Base-by-base conservation (phyloP, 2,888 invertebrate genomes). In the Caenorhabditis angaria region DNA sequence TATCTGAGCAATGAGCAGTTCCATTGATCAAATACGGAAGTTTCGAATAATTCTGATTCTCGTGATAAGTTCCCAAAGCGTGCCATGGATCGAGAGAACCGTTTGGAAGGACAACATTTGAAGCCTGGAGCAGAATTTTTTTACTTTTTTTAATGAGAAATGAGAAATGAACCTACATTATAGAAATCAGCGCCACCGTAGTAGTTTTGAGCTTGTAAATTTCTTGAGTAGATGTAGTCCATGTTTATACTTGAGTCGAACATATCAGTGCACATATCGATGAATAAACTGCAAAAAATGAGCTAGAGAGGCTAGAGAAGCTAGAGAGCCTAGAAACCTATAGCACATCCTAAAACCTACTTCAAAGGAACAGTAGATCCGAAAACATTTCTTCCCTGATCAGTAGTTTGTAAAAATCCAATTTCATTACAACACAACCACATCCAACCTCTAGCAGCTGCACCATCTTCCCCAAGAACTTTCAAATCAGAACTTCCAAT, bases 21-120 rank as follows among this genome's bases (percentile, higher is more conserved):
- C 81, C 77, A 50, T 80, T 77, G 56, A 80, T 80, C 20, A 80
- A 56, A 51, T 73, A 64, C n/a, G 77, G 65, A 6, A 61, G 58
- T 5, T 62, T 61, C 10, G 51, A 27, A 35, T 53, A 27, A 18
- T 58, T 41, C 10, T 41, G 54, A 12, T 66, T 47, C 2, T 25
- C 51, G 8, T 54, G 58, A 32, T 82, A 80, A 28, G 68, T 65
- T 28, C 84, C 84, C 18, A 84, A 64, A 12, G 80, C 77, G 53
- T 83, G 83, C 83, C 84, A 84, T n/a, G 84, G 84, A 55, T 84
- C 84, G 14, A 82, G 61, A 5, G 79, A 78, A 0, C 84, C 84
- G 64, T 84, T 84, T 2, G 83, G 82, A 20, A 83, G 69, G 14
- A 84, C 82, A n/a, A 83, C 74, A 51, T 83, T 82, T 0, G 77